phyloP scores from a whole-genome alignment of 2,797 vertebrate genomes.

The Eidolon dupreanum region DNA sequence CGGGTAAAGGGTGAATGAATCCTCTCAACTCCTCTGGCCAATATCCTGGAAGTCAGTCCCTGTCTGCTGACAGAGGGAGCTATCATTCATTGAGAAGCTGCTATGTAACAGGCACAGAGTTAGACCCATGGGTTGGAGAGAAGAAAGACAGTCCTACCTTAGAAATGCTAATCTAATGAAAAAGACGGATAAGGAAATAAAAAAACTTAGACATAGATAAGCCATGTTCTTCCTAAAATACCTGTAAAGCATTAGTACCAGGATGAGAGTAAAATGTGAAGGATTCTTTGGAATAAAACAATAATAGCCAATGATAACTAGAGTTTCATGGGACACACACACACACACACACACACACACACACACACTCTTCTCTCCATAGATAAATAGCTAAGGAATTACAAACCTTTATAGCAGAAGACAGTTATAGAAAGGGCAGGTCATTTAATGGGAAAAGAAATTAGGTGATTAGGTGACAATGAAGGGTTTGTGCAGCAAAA shows the following conservation, averaged over 20 bases:
- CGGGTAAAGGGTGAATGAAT: not conserved
- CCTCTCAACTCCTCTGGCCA: not conserved
- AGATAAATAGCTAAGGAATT: not conserved
- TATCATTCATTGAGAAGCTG: not conserved
- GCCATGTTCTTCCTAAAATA: not conserved
- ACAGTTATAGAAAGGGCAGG: not conserved
- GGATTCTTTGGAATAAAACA: slow-evolving; percentile 29
- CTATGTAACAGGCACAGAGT: not conserved
- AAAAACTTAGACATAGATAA: not conserved
- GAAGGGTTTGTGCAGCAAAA: not conserved
- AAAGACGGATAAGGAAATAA: not conserved
- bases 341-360: not conserved
- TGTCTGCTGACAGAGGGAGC: not conserved
- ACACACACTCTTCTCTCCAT: not conserved
- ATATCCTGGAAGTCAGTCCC: not conserved
- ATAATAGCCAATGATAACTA: not conserved
- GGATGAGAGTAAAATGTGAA: not conserved
- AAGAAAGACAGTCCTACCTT: not conserved
- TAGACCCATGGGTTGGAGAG: not conserved
- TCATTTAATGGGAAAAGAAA: not conserved
- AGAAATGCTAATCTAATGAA: not conserved
- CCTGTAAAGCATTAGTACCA: not conserved
- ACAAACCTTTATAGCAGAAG: not conserved
- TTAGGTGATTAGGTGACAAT: not conserved
- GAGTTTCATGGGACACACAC: not conserved